phyloP scores from a whole-genome alignment of 2,797 vertebrate species.

The Serranus cabrilla region DNA sequence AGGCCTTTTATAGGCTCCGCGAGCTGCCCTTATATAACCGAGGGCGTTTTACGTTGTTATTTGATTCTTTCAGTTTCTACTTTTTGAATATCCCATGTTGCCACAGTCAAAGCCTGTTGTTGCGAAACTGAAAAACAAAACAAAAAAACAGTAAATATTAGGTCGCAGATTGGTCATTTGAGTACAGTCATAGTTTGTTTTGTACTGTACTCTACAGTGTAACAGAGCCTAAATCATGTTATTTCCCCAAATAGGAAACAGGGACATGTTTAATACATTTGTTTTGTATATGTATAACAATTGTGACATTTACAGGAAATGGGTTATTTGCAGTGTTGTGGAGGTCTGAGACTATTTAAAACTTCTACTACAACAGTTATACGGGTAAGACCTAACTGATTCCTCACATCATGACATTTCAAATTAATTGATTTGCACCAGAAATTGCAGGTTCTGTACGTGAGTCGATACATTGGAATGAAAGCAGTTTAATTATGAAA shows the following conservation, averaged over 20 bases:
- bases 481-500: constrained; percentile 7
- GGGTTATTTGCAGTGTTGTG: constrained; percentile 86
- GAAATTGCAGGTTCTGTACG: constrained; percentile 12
- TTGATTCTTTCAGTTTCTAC: constrained; percentile 3
- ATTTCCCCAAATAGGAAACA: constrained; percentile 43
- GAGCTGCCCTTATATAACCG: constrained; percentile 46
- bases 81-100: not conserved
- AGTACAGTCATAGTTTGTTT: constrained; percentile 5
- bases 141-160: too few relatives aligned
- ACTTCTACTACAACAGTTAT: constrained; percentile 84
- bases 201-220: constrained; percentile 27
- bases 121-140: not conserved
- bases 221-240: constrained; percentile 29
- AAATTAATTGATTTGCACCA: constrained; percentile 55
- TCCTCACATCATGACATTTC: constrained; percentile 83
- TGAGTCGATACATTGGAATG: constrained; percentile 24
- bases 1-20: constrained; percentile 42
- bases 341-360: constrained; percentile 87
- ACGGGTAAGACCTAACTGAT: constrained; percentile 89
- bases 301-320: constrained; percentile 87
- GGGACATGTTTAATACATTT: constrained; percentile 60
- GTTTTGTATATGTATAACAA: constrained; percentile 79
- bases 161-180: not conserved
- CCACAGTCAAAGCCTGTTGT: not conserved
- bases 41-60: constrained; percentile 26